Evolutionary conservation across 2,113 vertebrate genomes (phyloP), one percentile per base, ranked within the genome.

Genomic region (Scomber colias): DNA sequence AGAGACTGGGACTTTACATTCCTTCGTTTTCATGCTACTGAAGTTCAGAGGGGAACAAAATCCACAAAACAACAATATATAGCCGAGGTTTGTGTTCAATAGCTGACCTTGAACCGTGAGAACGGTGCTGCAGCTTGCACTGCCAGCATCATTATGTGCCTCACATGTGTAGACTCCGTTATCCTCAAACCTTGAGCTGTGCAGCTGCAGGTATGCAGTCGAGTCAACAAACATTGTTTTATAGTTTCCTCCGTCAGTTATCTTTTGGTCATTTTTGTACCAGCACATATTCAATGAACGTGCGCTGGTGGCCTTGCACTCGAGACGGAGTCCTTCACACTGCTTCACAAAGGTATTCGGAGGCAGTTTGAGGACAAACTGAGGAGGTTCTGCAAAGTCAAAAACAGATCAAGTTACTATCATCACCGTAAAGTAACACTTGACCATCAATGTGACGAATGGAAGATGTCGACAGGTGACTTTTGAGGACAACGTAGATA

Each of bases 91-190:
- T 48, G 31, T 3, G 14, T 54, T 51, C 0, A 62, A 19, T 50
- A 88, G 80, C 96, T 96, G 93, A 99, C 98, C 97, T 99, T 99
- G 98, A 44, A 97, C 96, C 56, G 94, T 93, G 87, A 99, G 90
- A 57, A 96, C 92, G 21, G 94, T 96, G 91, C 97, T 99, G 90
- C 97, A 99, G 93, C 95, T 97, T 62, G 93, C 95, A 77, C 95
- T 96, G 81, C 98, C 97, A n/a, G 97, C 98, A 27, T 96, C 95
- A 76, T 99, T 99, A n/a, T 92, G 93, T 84, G 94, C 97, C 94
- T 98, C 97, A 89, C 97, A 98, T 62, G 97, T 97, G 90, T 98
- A 99, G 84, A 97, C 96, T 14, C 96, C 97, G 0, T 93, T 95
- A 48, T 99, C 97, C 11, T 96, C 96, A 62, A 91, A 93, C 63